Evolutionary conservation across 2,888 invertebrate species (phyloP).

Genomic region (Liposcelis brunnea): DNA sequence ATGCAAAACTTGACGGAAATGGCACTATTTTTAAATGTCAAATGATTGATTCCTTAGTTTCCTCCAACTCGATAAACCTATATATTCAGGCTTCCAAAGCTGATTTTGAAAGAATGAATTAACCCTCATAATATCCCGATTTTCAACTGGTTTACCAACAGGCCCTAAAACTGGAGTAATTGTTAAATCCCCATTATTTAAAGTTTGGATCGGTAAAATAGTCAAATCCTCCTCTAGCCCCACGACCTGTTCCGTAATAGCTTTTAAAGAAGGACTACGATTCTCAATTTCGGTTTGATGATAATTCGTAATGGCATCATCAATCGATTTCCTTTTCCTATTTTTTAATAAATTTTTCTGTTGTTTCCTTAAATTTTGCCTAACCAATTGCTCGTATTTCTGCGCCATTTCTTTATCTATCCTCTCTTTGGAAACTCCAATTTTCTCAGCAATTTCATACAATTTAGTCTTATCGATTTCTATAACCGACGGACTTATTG

Average conservation of each 20-base stretch:
- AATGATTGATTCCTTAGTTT: too few relatives aligned
- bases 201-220: constrained; percentile 6
- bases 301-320: background rate
- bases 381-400: constrained; percentile 2
- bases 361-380: constrained; percentile 2
- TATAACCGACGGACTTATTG: background rate
- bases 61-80: constrained; percentile 19
- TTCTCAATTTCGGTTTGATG: too few relatives aligned
- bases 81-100: constrained; percentile 37
- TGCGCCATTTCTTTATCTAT: constrained; percentile 1
- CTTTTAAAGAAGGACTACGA: too few relatives aligned
- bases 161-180: constrained; percentile 1
- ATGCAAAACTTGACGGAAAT: too few relatives aligned
- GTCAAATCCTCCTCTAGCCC: constrained; percentile 1
- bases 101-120: constrained; percentile 36
- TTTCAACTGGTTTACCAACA: background rate
- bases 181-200: constrained; percentile 5
- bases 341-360: background rate
- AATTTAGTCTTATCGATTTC: constrained; percentile 4
- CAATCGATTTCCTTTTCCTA: background rate
- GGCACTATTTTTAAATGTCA: too few relatives aligned
- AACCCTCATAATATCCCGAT: constrained; percentile 32
- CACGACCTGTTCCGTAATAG: background rate
- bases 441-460: background rate
- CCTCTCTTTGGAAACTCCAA: constrained; percentile 2